Evolutionary conservation across 2,888 invertebrate species (phyloP), one percentile per base, ranked within the genome.

Genomic region (Venusia cambrica): DNA sequence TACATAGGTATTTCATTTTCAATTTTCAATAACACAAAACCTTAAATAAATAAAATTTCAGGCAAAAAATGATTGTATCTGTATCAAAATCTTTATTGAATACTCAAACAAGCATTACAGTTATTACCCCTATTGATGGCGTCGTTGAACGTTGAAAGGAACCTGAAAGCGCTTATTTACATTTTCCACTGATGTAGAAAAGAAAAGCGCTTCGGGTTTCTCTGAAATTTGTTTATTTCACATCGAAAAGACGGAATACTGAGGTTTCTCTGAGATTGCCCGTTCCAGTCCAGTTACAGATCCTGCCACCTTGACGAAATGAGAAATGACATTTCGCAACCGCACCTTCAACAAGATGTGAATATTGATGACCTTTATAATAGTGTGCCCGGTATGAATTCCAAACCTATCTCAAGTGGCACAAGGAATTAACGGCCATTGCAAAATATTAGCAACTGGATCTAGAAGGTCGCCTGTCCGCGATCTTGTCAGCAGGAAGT

Each of bases 361-460:
- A 35, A 37, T 28, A 44, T 41, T 28, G 31, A 41, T 14, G 38
- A 30, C 33, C 31, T 36, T n/a, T 18, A 39, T 32, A 12, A 9
- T 11, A 24, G 17, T 26, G 13, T 35, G 42, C 28, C 28, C 18
- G 21, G 20, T 29, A 30, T 35, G 24, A 30, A 31, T 13, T 30
- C 34, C 13, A 37, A 40, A 32, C 42, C 42, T 36, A 46, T 42
- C 41, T 59, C 57, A 67, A 68, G 67, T 71, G 54, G 70, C 62
- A 58, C 68, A 71, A 73, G 68, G 66, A 68, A 71, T 70, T 65
- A 62, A 57, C 53, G 56, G 54, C 58, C 61, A 68, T 85, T 84
- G 78, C 80, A 74, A 78, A 80, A 84, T 76, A 77, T 78, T 76
- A 80, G 77, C 77, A 80, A 81, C 78, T 76, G 65, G 67, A 63